Evolutionary conservation across 2,113 vertebrate species (phyloP).

Genomic region (Gadus macrocephalus): DNA sequence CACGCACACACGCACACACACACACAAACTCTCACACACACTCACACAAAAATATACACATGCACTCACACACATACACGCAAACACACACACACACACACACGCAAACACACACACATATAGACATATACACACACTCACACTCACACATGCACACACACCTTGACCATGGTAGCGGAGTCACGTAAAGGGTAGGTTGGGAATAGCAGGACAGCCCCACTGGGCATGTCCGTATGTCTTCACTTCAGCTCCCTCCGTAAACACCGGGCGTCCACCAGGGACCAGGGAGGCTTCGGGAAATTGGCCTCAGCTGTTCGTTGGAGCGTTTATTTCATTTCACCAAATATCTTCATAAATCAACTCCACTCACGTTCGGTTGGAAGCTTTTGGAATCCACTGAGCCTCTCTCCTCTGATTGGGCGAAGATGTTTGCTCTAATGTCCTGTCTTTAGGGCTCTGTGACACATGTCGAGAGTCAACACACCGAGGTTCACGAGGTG

Average conservation of each 20-base stretch:
- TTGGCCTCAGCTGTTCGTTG: conserved; percentile 49
- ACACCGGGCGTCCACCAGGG: conserved; percentile 33
- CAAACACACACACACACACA: background rate
- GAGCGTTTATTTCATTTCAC: conserved; percentile 3
- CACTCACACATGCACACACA: too few relatives aligned
- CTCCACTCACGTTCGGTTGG: conserved; percentile 3
- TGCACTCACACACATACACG: conserved; percentile 14
- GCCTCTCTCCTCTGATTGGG: too few relatives aligned
- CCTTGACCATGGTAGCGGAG: background rate
- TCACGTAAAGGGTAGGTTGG: conserved; percentile 53
- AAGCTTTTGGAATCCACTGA: background rate
- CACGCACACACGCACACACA: background rate
- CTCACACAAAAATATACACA: background rate
- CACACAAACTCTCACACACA: background rate
- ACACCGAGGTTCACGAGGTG: background rate
- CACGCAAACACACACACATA: background rate
- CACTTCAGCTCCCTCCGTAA: conserved; percentile 37
- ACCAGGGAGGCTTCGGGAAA: conserved; percentile 26
- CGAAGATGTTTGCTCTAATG: background rate
- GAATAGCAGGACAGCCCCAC: conserved; percentile 34
- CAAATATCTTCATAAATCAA: background rate
- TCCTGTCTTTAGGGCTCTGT: background rate
- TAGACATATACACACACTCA: conserved; percentile 23
- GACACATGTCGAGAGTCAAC: conserved; percentile 24
- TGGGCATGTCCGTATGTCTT: conserved; percentile 58